Evolutionary conservation across 2,113 vertebrate species (phyloP).

Genomic region (Uropsilus gracilis): DNA sequence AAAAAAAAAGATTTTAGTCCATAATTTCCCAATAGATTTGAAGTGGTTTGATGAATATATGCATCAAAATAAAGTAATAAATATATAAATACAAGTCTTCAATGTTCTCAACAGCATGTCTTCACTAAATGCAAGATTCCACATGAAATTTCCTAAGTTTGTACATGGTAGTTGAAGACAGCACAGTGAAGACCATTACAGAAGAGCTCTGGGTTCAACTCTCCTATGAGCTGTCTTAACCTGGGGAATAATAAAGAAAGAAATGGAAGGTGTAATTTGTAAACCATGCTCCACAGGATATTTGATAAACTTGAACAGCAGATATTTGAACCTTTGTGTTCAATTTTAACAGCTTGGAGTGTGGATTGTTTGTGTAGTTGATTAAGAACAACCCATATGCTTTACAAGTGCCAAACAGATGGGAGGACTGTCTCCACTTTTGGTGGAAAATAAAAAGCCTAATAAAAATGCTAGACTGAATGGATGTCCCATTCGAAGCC

Average conservation of each 20-base stretch:
- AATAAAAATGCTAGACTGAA: neutral
- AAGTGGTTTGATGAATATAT: neutral
- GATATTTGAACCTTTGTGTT: neutral
- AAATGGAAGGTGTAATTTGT: neutral
- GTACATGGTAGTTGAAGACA: neutral
- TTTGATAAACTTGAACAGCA: neutral
- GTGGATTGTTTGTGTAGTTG: neutral
- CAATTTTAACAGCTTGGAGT: neutral
- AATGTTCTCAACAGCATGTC: neutral
- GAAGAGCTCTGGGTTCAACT: neutral
- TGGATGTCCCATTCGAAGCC: neutral
- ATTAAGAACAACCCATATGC: slow-evolving; percentile 24
- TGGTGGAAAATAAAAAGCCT: neutral
- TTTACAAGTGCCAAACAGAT: slow-evolving; percentile 29
- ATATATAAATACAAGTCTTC: neutral
- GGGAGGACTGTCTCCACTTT: neutral
- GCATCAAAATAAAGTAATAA: neutral
- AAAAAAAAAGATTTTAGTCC: neutral
- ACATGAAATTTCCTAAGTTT: neutral
- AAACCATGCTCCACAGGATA: neutral
- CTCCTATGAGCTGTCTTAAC: neutral
- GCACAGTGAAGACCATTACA: neutral
- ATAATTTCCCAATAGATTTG: neutral
- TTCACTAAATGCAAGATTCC: neutral
- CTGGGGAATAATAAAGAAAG: neutral